phyloP scores from a whole-genome alignment of 2,113 vertebrate species.

The Pelodiscus sinensis region DNA sequence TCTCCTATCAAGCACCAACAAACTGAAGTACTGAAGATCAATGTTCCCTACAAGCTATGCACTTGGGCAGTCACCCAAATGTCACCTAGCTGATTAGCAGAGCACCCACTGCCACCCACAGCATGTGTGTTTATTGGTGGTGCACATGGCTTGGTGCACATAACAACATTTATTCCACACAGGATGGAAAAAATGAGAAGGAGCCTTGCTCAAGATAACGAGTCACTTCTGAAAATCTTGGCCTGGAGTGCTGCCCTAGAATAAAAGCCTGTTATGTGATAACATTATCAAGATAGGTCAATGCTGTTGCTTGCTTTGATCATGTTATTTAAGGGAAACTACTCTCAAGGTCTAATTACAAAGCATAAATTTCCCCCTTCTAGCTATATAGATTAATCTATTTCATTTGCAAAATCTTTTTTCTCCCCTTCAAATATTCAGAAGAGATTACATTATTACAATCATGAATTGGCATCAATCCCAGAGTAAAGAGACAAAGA shows the following conservation, averaged over 20 bases:
- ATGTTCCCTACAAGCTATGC: neutral
- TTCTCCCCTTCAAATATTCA: constrained; percentile 71
- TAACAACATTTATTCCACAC: no score
- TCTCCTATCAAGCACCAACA: constrained; percentile 17
- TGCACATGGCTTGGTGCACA: no score
- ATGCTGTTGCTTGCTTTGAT: constrained; percentile 67
- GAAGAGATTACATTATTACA: constrained; percentile 69
- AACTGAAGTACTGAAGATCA: constrained; percentile 32
- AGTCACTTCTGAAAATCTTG: constrained; percentile 58
- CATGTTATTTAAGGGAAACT: constrained; percentile 62
- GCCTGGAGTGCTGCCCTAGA: constrained; percentile 58
- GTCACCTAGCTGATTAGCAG: no score
- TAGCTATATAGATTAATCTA: constrained; percentile 72
- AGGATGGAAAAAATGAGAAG: no score
- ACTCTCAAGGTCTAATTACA: constrained; percentile 63
- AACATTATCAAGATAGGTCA: constrained; percentile 45
- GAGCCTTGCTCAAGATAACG: constrained; percentile 24
- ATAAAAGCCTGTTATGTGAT: neutral
- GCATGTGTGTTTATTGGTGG: no score
- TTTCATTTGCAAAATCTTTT: constrained; percentile 69
- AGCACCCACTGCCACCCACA: no score
- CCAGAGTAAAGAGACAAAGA: constrained; percentile 63
- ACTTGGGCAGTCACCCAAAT: no score
- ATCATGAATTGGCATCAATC: constrained; percentile 66
- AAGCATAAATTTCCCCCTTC: constrained; percentile 50